Percentiles rank a stretch among this genome's conserved stretches.
These are phyloP conservation scores for Triops longicaudatus DNA, from an alignment of 1,140 invertebrate species.

Conservation along the genomic window DNA sequence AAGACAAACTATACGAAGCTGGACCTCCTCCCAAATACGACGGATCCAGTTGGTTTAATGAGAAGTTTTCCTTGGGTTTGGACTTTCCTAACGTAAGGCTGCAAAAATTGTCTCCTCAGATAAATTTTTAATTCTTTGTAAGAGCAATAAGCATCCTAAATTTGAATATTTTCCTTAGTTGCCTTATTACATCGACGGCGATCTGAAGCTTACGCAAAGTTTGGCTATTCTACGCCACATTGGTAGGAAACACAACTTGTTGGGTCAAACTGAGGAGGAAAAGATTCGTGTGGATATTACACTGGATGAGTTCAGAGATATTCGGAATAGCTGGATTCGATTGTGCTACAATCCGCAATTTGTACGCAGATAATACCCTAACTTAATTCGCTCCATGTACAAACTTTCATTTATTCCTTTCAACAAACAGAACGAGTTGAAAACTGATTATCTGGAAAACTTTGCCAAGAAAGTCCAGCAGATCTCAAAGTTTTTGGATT, in stretches of 20 bases:
- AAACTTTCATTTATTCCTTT: too few relatives aligned
- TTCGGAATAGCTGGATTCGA: constrained; percentile 39
- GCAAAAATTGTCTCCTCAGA: background rate
- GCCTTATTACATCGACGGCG: constrained; percentile 49
- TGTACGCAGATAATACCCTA: too few relatives aligned
- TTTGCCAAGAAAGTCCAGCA: constrained; percentile 36
- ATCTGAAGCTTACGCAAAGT: constrained; percentile 46
- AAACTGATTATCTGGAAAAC: constrained; percentile 37
- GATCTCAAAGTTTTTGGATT: constrained; percentile 42
- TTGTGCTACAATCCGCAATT: constrained; percentile 43
- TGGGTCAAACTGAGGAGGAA: constrained; percentile 41
- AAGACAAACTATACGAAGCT: constrained; percentile 37
- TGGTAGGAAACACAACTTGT: constrained; percentile 42
- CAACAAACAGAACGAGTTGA: constrained; percentile 37
- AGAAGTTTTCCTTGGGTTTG: constrained; percentile 32
- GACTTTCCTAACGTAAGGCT: background rate
- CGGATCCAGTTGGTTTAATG: constrained; percentile 34
- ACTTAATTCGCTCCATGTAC: too few relatives aligned
- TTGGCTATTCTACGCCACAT: constrained; percentile 46
- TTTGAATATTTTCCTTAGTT: constrained; percentile 37
- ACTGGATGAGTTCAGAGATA: constrained; percentile 42
- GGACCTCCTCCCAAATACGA: constrained; percentile 33
- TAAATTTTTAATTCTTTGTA: background rate
- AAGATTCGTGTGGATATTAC: constrained; percentile 41
- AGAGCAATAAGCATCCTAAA: too few relatives aligned